Evolutionary conservation across 2,888 invertebrate species (phyloP), one percentile per base, ranked within the genome.

Genomic region (Apamea epomidion): DNA sequence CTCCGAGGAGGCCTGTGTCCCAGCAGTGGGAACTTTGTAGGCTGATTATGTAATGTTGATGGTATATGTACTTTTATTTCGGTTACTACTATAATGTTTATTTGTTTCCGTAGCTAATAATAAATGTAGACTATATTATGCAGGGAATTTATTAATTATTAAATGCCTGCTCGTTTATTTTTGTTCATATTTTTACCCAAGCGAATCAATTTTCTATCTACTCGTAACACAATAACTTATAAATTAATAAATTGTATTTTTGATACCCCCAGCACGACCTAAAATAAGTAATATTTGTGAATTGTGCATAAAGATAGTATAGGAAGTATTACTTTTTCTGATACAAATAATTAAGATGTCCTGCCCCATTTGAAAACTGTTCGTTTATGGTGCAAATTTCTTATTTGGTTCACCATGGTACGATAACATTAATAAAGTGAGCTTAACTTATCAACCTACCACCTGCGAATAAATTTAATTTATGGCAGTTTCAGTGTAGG

Each of bases 31-130:
- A 32, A 32, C 32, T 32, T 32, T 32, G 3, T 32, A 32, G 32
- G 32, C 32, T 32, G 32, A 32, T 32, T 32, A 32, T 32, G 32
- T 32, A 68, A 82, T 74, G 37, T 78, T 77, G 69, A 80, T 75
- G 37, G 48, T 80, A 64, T 76, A 51, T 81, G 69, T 84, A 76
- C 71, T 80, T 62, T 54, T 78, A 67, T 87, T 87, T 86, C 78
- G 70, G n/a, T 83, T 81, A 78, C n/a, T 76, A 51, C 7, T 78
- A 54, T 77, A 77, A 74, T 68, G 64, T 77, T 83, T 84, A 87
- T 81, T 78, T 45, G 69, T 76, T 87, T 84, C 58, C 14, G 62
- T 70, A 68, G 25, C 12, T 78, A 45, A 68, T 71, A 69, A 67
- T 65, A 42, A 67, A 76, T 42, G 21, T 78, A 81, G 76, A 51